phyloP scores from a whole-genome alignment of 2,888 invertebrate species.

The Stenchaetothrips biformis region DNA sequence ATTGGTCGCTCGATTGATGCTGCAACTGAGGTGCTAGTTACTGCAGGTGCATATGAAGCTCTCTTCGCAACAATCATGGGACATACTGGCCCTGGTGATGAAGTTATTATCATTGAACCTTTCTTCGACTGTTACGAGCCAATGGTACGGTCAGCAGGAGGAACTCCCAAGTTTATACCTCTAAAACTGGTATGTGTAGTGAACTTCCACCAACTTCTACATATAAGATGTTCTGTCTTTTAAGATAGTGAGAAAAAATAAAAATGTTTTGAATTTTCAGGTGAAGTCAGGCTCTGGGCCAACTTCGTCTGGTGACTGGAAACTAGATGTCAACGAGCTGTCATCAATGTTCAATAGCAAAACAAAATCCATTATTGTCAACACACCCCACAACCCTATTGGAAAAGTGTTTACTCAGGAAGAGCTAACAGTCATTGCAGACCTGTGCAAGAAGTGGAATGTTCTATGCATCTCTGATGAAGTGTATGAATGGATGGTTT shows the following conservation, averaged over 20 bases:
- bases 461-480: conserved; percentile 91
- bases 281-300: conserved; percentile 49
- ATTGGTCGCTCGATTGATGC: conserved; percentile 74
- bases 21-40: conserved; percentile 79
- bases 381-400: conserved; percentile 95
- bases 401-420: conserved; percentile 78
- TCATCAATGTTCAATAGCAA: conserved; percentile 72
- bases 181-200: conserved; percentile 60
- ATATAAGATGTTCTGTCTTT: conserved; percentile 42
- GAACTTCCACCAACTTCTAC: too few species aligned
- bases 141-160: conserved; percentile 86
- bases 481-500: conserved; percentile 97
- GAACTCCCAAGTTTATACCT: conserved; percentile 79
- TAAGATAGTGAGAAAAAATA: conserved; percentile 26
- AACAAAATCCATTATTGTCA: conserved; percentile 93
- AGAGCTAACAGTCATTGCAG: conserved; percentile 73
- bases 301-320: conserved; percentile 74
- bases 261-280: conserved; percentile 39
- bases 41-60: conserved; percentile 92
- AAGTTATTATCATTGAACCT: conserved; percentile 96
- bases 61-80: conserved; percentile 81
- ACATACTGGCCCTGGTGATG: conserved; percentile 78
- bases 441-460: conserved; percentile 87
- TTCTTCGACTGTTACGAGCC: conserved; percentile 98
- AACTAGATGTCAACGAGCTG: conserved; percentile 76